A percentile compares a stretch with the other conserved stretches of the same genome.
These are phyloP conservation scores for Pomatorhinus ruficollis DNA, from an alignment of 2,113 vertebrate genomes.

Conservation along the genomic window DNA sequence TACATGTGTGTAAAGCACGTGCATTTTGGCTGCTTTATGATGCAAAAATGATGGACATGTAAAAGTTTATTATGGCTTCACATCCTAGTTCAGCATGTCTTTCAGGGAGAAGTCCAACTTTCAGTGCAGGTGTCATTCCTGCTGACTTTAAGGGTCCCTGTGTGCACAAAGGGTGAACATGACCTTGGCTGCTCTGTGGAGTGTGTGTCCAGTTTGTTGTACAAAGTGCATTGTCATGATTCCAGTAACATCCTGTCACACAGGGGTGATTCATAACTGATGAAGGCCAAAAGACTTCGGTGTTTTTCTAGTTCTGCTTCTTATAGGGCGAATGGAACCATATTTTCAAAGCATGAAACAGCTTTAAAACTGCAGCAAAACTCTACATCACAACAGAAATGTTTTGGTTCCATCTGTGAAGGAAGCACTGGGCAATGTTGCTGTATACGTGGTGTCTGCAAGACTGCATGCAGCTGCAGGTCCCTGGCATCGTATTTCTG, in stretches of 20 bases:
- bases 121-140: not conserved
- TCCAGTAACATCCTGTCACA: not conserved
- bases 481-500: not conserved
- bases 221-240: not conserved
- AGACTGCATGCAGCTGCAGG: not conserved
- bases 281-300: not conserved
- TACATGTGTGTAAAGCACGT: not conserved
- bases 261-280: not conserved
- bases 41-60: not conserved
- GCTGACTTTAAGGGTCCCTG: not conserved
- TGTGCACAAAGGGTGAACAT: not conserved
- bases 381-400: not conserved
- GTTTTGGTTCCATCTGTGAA: not conserved
- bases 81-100: not conserved
- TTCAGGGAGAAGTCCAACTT: not conserved
- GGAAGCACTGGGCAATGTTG: not conserved
- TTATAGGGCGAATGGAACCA: not conserved
- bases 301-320: not conserved
- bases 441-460: not conserved
- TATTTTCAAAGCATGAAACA: not conserved
- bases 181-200: not conserved
- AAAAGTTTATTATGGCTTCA: not conserved
- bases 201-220: not conserved
- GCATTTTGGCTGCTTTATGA: not conserved
- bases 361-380: not conserved